phyloP scores from a whole-genome alignment of 2,113 vertebrate species.

The Helogale parvula region DNA sequence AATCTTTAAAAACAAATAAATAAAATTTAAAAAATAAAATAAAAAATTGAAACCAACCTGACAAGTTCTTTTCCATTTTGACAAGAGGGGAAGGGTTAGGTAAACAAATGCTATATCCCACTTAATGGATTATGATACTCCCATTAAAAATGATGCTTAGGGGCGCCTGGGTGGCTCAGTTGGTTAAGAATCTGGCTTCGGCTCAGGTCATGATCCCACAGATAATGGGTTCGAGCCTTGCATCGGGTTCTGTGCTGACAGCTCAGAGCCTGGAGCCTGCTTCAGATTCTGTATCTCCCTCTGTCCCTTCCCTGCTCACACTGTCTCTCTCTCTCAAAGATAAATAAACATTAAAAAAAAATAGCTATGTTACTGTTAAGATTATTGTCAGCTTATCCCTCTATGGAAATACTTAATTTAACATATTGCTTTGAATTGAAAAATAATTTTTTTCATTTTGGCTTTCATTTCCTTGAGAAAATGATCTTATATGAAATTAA shows the following conservation, averaged over 20 bases:
- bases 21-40: neutral
- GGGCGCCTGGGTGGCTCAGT: too few species aligned
- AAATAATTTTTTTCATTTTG: neutral
- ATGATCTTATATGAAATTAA: neutral
- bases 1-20: neutral
- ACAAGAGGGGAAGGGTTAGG: neutral
- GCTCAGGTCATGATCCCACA: too few species aligned
- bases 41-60: neutral
- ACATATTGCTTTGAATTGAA: neutral
- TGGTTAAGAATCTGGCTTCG: too few species aligned
- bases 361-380: neutral
- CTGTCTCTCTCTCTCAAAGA: too few species aligned
- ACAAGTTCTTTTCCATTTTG: neutral
- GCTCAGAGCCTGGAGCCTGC: too few species aligned
- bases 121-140: neutral
- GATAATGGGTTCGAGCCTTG: too few species aligned
- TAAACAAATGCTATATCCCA: neutral
- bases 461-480: constrained; percentile 39
- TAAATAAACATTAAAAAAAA: too few species aligned
- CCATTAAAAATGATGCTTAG: neutral
- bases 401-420: neutral
- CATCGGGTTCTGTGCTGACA: too few species aligned
- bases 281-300: too few species aligned
- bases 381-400: neutral
- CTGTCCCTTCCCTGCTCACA: too few species aligned